Conservation (phyloP, 1,140 invertebrate genomes). For the Apocrypta bakeri region DNA sequence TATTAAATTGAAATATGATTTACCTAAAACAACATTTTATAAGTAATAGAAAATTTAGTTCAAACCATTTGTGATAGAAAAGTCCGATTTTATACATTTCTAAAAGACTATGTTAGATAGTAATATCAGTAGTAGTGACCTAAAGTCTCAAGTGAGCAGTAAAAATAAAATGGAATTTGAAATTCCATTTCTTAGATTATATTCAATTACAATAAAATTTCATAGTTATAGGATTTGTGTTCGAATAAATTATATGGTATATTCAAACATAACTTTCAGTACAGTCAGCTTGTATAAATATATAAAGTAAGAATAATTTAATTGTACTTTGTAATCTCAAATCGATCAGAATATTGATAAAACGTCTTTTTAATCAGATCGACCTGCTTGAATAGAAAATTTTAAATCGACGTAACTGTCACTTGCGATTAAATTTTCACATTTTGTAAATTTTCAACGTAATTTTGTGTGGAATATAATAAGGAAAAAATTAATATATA, state of each 20-base stretch:
- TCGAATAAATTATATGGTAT: not conserved
- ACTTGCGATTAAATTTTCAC: not conserved
- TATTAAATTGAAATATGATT: slow-evolving; percentile 5
- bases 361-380: not conserved
- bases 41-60: not conserved
- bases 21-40: not conserved
- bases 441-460: not conserved
- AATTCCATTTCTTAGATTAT: slow-evolving; percentile 33
- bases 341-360: too few species aligned
- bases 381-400: not conserved
- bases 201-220: slow-evolving; percentile 23
- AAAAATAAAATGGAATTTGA: not conserved
- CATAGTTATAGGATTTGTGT: not conserved
- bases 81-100: not conserved
- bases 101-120: not conserved
- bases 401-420: not conserved
- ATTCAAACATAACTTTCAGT: too few species aligned
- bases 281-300: too few species aligned
- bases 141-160: not conserved
- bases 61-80: not conserved
- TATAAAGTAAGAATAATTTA: too few species aligned
- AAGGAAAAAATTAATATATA: not conserved
- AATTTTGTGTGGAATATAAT: not conserved
- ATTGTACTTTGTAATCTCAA: too few species aligned
- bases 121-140: not conserved